A percentile compares a stretch with the other conserved stretches of the same genome.
Conservation (phyloP, 92 coral and sea anemone species). For the Epizoanthus fatuus region DNA sequence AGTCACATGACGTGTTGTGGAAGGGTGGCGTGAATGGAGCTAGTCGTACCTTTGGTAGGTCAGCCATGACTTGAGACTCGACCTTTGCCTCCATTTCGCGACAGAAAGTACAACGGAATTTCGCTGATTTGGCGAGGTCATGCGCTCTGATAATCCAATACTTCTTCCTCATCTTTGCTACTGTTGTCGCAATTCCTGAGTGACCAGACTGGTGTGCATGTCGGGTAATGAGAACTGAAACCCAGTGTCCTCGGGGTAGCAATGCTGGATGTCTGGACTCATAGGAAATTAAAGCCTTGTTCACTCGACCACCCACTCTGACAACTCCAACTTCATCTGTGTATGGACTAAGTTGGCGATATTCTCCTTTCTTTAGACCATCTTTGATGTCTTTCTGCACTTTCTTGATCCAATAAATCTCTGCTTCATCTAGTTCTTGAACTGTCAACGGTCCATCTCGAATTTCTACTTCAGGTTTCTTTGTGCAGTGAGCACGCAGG, state of each 20-base stretch:
- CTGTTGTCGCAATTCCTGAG: slow-evolving; percentile 37
- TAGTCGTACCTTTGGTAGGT: too few relatives aligned
- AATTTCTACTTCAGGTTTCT: background rate
- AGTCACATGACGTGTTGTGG: too few relatives aligned
- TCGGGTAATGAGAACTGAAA: slow-evolving; percentile 28
- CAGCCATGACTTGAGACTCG: too few relatives aligned
- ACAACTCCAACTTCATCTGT: slow-evolving; percentile 37
- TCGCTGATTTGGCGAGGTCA: too few relatives aligned
- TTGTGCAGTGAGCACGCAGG: slow-evolving; percentile 7
- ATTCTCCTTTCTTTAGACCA: slow-evolving; percentile 49
- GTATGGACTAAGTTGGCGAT: slow-evolving; percentile 50
- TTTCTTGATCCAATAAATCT: slow-evolving; percentile 54
- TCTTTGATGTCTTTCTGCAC: slow-evolving; percentile 53
- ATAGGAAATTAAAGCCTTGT: slow-evolving; percentile 55
- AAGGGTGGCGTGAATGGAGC: too few relatives aligned
- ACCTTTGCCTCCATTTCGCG: slow-evolving; percentile 1
- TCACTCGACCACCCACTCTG: slow-evolving; percentile 71
- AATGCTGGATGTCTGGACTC: slow-evolving; percentile 41
- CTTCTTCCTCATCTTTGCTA: too few relatives aligned
- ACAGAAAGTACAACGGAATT: background rate
- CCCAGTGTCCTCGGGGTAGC: slow-evolving; percentile 22
- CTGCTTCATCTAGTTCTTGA: slow-evolving; percentile 56
- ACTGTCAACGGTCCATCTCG: slow-evolving; percentile 33
- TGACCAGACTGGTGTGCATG: slow-evolving; percentile 34
- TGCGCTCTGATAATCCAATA: too few relatives aligned